Conservation (phyloP, 2,888 invertebrate species). For the Monopis laevigella region DNA sequence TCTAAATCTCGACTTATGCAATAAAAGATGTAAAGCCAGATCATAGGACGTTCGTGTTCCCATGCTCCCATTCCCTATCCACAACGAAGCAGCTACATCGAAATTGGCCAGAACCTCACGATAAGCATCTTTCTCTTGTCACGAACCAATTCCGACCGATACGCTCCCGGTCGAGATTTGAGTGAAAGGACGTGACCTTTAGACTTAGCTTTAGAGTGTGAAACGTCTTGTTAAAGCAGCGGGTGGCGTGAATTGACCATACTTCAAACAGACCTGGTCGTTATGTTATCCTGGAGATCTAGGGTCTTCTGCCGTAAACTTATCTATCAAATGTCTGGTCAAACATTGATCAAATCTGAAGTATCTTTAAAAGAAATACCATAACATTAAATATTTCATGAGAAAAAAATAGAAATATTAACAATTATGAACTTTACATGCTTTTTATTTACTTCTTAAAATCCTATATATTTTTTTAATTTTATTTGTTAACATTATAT, state of each 20-base stretch:
- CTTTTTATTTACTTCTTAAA: too few species aligned
- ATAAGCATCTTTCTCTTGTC: conserved; percentile 62
- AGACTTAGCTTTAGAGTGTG: conserved; percentile 47
- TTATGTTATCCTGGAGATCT: not conserved
- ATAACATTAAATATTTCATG: too few species aligned
- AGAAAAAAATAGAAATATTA: too few species aligned
- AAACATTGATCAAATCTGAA: too few species aligned
- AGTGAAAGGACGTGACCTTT: conserved; percentile 64
- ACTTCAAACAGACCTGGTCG: conserved; percentile 10
- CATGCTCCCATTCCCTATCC: conserved; percentile 58
- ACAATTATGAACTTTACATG: too few species aligned
- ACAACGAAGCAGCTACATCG: conserved; percentile 47
- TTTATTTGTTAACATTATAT: too few species aligned
- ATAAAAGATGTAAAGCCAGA: conserved; percentile 6
- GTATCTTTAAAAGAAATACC: too few species aligned
- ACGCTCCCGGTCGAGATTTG: conserved; percentile 57
- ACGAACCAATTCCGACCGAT: conserved; percentile 59
- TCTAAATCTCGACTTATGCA: too few species aligned
- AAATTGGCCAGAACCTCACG: conserved; percentile 64
- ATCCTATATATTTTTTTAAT: too few species aligned
- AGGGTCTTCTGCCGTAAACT: not conserved
- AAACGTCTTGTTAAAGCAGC: conserved; percentile 56
- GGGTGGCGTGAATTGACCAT: conserved; percentile 46
- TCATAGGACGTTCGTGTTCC: conserved; percentile 29
- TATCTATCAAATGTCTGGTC: too few species aligned